Conservation (phyloP, 1,140 invertebrate species). For the Rhynchophorus ferrugineus region DNA sequence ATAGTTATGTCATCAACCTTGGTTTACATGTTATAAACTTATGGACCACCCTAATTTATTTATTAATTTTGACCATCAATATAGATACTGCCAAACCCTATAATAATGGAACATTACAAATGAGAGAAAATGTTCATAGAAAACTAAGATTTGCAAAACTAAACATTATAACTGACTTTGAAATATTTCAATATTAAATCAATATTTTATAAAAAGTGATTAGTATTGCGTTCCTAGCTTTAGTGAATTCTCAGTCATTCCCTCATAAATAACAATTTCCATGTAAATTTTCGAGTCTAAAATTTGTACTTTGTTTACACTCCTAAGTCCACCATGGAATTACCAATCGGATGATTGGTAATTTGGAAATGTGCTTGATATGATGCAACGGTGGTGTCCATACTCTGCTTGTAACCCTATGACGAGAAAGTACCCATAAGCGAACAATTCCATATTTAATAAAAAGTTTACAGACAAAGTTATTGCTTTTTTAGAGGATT, state of each 20-base stretch:
- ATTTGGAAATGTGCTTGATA: constrained; percentile 23
- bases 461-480: constrained; percentile 2
- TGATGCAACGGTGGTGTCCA: constrained; percentile 32
- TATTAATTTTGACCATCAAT: constrained; percentile 12
- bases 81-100: constrained; percentile 19
- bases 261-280: constrained; percentile 9
- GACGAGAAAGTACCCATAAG: constrained; percentile 41
- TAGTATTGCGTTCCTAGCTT: too few species aligned
- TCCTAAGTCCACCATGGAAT: constrained; percentile 30
- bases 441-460: constrained; percentile 15
- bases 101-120: constrained; percentile 9
- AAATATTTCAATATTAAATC: too few species aligned
- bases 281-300: constrained; percentile 1
- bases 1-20: too few species aligned
- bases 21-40: constrained; percentile 7
- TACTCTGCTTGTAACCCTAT: constrained; percentile 36
- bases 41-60: constrained; percentile 1
- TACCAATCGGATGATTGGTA: constrained; percentile 34
- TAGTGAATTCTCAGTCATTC: too few species aligned
- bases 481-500: constrained; percentile 3
- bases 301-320: constrained; percentile 24
- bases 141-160: too few species aligned
- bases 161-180: too few species aligned
- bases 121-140: too few species aligned
- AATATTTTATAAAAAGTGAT: too few species aligned